These are phyloP conservation scores for Onychomys arenicola DNA, from an alignment of 2,797 vertebrate genomes.

Conservation along the genomic window DNA sequence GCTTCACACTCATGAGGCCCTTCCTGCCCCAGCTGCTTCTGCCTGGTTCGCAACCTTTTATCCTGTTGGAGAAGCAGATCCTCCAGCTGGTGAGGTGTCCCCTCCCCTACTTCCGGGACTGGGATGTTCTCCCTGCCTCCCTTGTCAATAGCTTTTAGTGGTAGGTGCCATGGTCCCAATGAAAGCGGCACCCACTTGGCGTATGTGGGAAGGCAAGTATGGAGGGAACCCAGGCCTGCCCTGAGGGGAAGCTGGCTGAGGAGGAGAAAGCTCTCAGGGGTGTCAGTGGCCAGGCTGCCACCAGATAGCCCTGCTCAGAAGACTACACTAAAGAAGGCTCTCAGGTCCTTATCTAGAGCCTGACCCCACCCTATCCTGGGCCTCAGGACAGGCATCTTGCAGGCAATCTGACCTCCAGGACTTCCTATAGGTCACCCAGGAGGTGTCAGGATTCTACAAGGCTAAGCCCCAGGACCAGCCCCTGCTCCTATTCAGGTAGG, in stretches of 20 bases:
- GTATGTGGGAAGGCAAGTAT: background rate
- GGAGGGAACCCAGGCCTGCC: background rate
- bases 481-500: slow-evolving; percentile 63
- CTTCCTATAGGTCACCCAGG: background rate
- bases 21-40: background rate
- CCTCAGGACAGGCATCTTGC: background rate
- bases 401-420: background rate
- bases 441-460: slow-evolving; percentile 49
- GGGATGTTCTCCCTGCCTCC: background rate
- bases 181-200: background rate
- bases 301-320: background rate
- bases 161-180: background rate
- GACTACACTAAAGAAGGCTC: background rate
- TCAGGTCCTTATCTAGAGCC: background rate
- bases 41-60: background rate
- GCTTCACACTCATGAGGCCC: slow-evolving; percentile 2
- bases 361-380: background rate
- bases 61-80: background rate
- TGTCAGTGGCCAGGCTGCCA: background rate
- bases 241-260: background rate
- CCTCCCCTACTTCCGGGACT: background rate
- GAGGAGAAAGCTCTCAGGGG: background rate
- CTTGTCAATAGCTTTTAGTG: background rate
- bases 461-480: background rate
- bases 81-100: slow-evolving; percentile 58